Evolutionary conservation across 1,140 invertebrate genomes (phyloP).

Genomic region (Bradysia coprophila): DNA sequence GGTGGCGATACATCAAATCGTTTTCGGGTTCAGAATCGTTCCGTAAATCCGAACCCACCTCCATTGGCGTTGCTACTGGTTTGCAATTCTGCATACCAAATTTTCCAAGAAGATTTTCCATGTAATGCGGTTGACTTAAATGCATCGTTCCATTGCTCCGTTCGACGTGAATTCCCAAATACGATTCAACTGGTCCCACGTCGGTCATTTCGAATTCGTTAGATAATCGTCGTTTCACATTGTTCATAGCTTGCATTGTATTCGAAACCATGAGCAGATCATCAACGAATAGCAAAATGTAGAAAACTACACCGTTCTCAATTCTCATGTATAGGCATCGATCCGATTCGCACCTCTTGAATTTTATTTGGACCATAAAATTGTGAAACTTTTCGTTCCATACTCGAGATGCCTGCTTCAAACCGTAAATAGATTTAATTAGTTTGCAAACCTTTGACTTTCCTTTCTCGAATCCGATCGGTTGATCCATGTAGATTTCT

Average conservation of each 20-base stretch:
- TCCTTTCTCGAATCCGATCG: too few relatives aligned
- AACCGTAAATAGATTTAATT: too few relatives aligned
- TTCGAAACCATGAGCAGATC: conserved; percentile 15
- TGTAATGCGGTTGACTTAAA: conserved; percentile 16
- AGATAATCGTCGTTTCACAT: conserved; percentile 13
- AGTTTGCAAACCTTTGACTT: too few relatives aligned
- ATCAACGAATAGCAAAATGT: conserved; percentile 18
- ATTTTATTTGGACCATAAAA: too few relatives aligned
- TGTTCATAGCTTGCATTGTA: conserved; percentile 8
- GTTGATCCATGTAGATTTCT: too few relatives aligned
- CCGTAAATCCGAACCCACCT: too few relatives aligned
- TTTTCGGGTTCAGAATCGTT: too few relatives aligned
- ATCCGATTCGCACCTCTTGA: conserved; percentile 1
- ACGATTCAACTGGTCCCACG: conserved; percentile 11
- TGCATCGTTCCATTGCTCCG: conserved; percentile 8
- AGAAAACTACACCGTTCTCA: conserved; percentile 1
- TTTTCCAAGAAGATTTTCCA: conserved; percentile 14
- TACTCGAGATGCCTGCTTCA: too few relatives aligned
- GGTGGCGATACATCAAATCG: too few relatives aligned
- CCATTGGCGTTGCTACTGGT: too few relatives aligned
- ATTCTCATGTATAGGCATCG: conserved; percentile 5
- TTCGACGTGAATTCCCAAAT: conserved; percentile 17
- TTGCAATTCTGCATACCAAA: too few relatives aligned
- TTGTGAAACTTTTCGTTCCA: too few relatives aligned
- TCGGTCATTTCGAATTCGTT: conserved; percentile 22